Conservation (phyloP, 2,888 invertebrate species). For the Idaea biselata region DNA sequence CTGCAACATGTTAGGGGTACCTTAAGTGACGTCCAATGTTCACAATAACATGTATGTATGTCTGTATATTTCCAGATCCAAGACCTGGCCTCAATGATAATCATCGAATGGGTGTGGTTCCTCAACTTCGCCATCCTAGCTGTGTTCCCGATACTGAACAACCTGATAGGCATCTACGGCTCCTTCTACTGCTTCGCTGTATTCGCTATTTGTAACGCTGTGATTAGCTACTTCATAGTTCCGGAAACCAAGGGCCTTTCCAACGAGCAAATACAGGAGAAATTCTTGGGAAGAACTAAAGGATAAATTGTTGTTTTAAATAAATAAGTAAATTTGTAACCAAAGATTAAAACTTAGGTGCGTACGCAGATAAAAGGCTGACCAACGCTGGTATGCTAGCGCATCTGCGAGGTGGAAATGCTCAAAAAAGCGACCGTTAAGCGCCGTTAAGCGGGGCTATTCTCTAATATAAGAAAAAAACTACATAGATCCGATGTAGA, state of each 20-base stretch:
- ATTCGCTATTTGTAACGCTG: constrained; percentile 44
- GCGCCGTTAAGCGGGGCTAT: no score
- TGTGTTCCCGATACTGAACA: constrained; percentile 56
- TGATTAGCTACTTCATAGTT: constrained; percentile 51
- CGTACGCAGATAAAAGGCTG: no score
- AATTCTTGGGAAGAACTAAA: constrained; percentile 30
- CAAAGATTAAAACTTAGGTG: no score
- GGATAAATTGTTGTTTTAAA: constrained; percentile 1
- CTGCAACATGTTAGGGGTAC: no score
- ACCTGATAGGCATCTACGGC: constrained; percentile 53
- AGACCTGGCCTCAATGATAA: constrained; percentile 59
- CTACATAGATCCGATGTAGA: no score
- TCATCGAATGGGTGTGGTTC: constrained; percentile 67
- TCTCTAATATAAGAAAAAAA: no score
- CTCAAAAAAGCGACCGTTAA: no score
- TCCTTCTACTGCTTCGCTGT: constrained; percentile 62
- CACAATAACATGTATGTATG: no score
- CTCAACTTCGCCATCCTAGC: constrained; percentile 66
- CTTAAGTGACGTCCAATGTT: no score
- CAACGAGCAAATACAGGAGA: constrained; percentile 59
- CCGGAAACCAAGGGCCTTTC: constrained; percentile 75
- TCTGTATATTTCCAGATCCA: constrained; percentile 48
- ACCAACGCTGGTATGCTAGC: no score
- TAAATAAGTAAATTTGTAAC: no score
- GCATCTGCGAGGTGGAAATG: no score